Percentiles rank a stretch among this genome's conserved stretches.
Evolutionary conservation across 2,888 invertebrate genomes (phyloP).

Genomic region (Synanthedon vespiformis): DNA sequence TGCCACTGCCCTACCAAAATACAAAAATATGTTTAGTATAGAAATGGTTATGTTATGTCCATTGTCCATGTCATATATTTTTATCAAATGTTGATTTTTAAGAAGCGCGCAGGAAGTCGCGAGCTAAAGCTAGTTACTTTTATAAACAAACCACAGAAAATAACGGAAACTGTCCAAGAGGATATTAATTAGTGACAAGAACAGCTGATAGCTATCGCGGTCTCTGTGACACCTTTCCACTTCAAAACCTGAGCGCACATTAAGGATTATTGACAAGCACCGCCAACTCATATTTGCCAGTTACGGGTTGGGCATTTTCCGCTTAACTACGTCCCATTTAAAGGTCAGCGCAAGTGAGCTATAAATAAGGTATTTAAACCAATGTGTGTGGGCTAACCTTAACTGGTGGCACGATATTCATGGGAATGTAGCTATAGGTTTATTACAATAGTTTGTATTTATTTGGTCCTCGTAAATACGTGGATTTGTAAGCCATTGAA

Average conservation of each 20-base stretch:
- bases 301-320: neutral
- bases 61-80: too few relatives aligned
- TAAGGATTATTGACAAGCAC: neutral
- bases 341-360: constrained; percentile 52
- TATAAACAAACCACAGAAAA: too few relatives aligned
- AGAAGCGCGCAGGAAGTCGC: too few relatives aligned
- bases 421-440: constrained; percentile 33
- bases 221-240: neutral
- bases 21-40: too few relatives aligned
- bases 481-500: constrained; percentile 12
- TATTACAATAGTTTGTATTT: constrained; percentile 41
- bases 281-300: neutral
- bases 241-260: neutral
- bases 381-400: constrained; percentile 59
- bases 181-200: too few relatives aligned
- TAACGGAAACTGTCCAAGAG: too few relatives aligned
- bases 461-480: constrained; percentile 22
- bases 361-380: constrained; percentile 64
- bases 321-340: constrained; percentile 11
- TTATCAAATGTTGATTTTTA: too few relatives aligned
- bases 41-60: too few relatives aligned
- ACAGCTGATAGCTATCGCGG: too few relatives aligned
- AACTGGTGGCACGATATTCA: constrained; percentile 39
- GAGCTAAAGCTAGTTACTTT: too few relatives aligned
- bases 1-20: too few relatives aligned